phyloP scores from a whole-genome alignment of 2,888 invertebrate species.

The Orthosia gothica region DNA sequence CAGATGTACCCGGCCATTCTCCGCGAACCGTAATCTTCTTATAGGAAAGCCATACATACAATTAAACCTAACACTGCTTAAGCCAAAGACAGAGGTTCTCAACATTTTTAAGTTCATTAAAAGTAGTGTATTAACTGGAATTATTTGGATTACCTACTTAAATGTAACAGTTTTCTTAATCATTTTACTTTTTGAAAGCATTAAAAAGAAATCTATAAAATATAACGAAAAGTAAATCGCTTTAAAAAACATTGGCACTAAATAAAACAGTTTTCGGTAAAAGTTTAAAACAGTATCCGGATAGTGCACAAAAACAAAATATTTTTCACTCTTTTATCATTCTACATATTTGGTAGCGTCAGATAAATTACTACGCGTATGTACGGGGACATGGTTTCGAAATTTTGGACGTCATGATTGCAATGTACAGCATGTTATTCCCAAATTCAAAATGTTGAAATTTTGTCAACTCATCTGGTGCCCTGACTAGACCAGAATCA shows the following conservation, averaged over 20 bases:
- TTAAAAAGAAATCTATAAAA: no score
- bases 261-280: slow-evolving; percentile 8
- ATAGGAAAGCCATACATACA: slow-evolving; percentile 76
- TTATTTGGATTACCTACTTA: not conserved
- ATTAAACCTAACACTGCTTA: slow-evolving; percentile 73
- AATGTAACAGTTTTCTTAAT: no score
- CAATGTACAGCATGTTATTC: slow-evolving; percentile 20
- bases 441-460: slow-evolving; percentile 8
- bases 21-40: slow-evolving; percentile 68
- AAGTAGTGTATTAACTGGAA: no score
- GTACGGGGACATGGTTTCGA: slow-evolving; percentile 33
- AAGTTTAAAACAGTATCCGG: not conserved
- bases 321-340: slow-evolving; percentile 41
- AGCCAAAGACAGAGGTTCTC: slow-evolving; percentile 56
- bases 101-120: slow-evolving; percentile 41
- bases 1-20: slow-evolving; percentile 62
- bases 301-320: slow-evolving; percentile 11
- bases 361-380: slow-evolving; percentile 30
- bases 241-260: not conserved
- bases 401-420: slow-evolving; percentile 19
- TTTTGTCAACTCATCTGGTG: not conserved
- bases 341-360: slow-evolving; percentile 19
- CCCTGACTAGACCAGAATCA: not conserved
- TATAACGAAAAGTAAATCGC: not conserved
- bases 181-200: not conserved